Evolutionary conservation across 2,797 vertebrate species (phyloP), one percentile per base, ranked within the genome.

Genomic region (Enteromius afrohamiltoni): DNA sequence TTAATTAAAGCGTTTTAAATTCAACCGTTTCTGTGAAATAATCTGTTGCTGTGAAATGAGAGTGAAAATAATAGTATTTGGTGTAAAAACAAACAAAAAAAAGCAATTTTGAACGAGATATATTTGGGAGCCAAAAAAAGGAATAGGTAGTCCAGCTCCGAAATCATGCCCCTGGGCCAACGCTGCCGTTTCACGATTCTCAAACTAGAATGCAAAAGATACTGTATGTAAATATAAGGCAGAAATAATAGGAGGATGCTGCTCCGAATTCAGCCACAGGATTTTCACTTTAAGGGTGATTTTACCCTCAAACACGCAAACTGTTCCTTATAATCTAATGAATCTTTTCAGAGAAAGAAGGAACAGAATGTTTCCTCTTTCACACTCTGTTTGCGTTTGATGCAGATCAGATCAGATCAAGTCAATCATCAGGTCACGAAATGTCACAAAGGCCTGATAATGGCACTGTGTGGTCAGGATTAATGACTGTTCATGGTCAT

Each of bases 331-430:
- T 9, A n/a, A 0, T 16, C 6, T 23, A 26, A 53, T 62, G 10
- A 34, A 23, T 14, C 11, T 6, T 37, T 23, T 79, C 21, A 79
- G 3, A 9, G 19, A 68, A 19, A 62, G 6, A 55, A 37, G n/a
- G 65, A 69, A 80, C 47, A 55, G 9, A 37, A 13, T 29, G 3
- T 45, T 80, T 42, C 78, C 77, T 79, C 37, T n/a, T 29, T 78
- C 14, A 51, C 3, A 0, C 40, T 62, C 42, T 70, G n/a, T 47
- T n/a, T 23, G 40, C 45, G 67, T 26, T 60, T 60, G 58, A 60
- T 26, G 23, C 23, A n/a, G n/a, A n/a, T n/a, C n/a, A 60, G 58
- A 60, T 60, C 17, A 31, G 70, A 13, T 73, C 26, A 31, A 34
- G 0, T 71, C 69, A 26, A 23, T 42, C 40, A 42, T 42, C 40